phyloP scores from a whole-genome alignment of 64 coral and sea anemone species.

The Hydrozoanthus tunicans region DNA sequence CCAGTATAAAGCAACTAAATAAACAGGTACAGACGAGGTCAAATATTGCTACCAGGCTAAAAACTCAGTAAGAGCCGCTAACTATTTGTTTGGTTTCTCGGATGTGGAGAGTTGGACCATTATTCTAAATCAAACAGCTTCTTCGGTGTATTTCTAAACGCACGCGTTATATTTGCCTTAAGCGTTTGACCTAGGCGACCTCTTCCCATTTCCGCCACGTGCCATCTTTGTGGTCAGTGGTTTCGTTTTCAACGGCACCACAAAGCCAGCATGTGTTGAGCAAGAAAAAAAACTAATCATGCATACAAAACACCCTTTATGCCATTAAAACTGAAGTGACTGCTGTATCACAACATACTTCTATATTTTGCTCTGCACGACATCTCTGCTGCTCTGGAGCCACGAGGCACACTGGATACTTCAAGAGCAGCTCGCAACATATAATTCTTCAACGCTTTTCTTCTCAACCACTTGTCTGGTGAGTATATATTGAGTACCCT shows the following conservation, averaged over 20 bases:
- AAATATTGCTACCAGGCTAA: too few relatives aligned
- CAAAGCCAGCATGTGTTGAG: constrained; percentile 44
- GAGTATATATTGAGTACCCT: background rate
- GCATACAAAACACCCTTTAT: constrained; percentile 39
- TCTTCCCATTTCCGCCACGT: constrained; percentile 16
- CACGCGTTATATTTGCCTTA: constrained; percentile 3
- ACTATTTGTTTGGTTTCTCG: too few relatives aligned
- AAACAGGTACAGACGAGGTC: too few relatives aligned
- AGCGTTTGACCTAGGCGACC: constrained; percentile 38
- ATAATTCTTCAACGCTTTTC: background rate
- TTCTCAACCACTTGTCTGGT: constrained; percentile 12
- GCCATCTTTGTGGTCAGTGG: constrained; percentile 39
- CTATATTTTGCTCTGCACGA: background rate
- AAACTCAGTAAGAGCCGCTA: too few relatives aligned
- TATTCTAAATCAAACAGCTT: background rate
- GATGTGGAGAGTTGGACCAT: too few relatives aligned
- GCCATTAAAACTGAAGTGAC: constrained; percentile 1
- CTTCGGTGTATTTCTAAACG: background rate
- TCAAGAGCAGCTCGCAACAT: background rate
- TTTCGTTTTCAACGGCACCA: constrained; percentile 37
- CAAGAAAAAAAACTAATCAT: constrained; percentile 9
- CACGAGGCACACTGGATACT: background rate
- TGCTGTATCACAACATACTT: background rate
- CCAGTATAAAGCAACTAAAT: too few relatives aligned
- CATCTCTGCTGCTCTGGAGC: background rate